phyloP scores from a whole-genome alignment of 2,113 vertebrate genomes.

The Hippocampus comes region DNA sequence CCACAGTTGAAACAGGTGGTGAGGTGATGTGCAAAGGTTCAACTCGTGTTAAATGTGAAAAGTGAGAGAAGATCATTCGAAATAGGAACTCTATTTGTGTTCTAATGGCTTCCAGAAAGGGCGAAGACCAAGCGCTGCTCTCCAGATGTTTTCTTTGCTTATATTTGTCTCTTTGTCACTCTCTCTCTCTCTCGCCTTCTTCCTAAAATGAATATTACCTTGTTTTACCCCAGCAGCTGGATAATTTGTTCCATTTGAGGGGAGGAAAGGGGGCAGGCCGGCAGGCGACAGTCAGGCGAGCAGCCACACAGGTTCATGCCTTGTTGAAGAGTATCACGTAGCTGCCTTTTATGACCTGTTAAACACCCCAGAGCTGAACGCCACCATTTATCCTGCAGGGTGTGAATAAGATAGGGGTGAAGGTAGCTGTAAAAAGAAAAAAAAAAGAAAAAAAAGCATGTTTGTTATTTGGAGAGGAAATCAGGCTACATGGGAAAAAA shows the following conservation, averaged over 20 bases:
- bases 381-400: conserved; percentile 48
- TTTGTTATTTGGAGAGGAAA: conserved; percentile 54
- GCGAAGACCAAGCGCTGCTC: conserved; percentile 47
- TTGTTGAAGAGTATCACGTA: conserved; percentile 62
- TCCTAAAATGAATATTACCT: conserved; percentile 55
- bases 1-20: conserved; percentile 55
- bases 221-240: conserved; percentile 43
- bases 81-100: conserved; percentile 44
- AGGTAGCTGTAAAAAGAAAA: conserved; percentile 44
- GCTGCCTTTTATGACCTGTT: conserved; percentile 69
- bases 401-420: conserved; percentile 51
- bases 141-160: conserved; percentile 50
- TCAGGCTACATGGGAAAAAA: conserved; percentile 56
- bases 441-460: conserved; percentile 9
- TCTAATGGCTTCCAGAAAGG: conserved; percentile 67
- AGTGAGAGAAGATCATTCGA: conserved; percentile 41
- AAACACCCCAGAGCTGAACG: conserved; percentile 64
- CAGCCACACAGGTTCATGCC: conserved; percentile 53
- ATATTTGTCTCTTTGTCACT: conserved; percentile 10
- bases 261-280: conserved; percentile 6
- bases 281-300: conserved; percentile 58
- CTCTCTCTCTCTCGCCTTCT: conserved; percentile 15
- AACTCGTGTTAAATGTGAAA: conserved; percentile 42
- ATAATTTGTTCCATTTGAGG: conserved; percentile 65
- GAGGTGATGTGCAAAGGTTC: conserved; percentile 48